Percentiles rank a stretch among this genome's conserved stretches.
These are phyloP conservation scores for Pipa parva DNA, from an alignment of 2,113 vertebrate genomes.

Conservation along the genomic window DNA sequence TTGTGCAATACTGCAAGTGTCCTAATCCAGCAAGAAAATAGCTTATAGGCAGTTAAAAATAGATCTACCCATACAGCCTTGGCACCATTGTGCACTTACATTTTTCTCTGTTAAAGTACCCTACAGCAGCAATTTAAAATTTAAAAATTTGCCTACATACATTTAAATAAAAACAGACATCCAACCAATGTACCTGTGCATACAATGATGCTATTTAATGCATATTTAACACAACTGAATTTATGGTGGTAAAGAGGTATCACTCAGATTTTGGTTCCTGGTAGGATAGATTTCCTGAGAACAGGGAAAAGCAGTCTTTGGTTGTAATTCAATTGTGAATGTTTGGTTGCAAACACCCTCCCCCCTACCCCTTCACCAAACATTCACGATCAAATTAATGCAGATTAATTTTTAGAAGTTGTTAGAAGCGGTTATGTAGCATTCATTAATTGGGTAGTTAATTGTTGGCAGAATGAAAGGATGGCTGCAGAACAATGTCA, in stretches of 20 bases:
- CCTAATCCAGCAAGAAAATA: conserved; percentile 30
- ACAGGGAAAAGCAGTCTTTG: neutral
- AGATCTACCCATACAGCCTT: conserved; percentile 55
- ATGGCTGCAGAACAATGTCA: too few species aligned
- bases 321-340: too few species aligned
- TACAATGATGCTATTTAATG: too few species aligned
- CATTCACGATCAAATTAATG: too few species aligned
- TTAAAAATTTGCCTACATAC: conserved; percentile 61
- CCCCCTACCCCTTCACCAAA: too few species aligned
- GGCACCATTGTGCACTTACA: conserved; percentile 70
- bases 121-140: conserved; percentile 64
- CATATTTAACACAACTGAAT: too few species aligned
- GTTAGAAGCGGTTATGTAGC: too few species aligned
- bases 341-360: too few species aligned
- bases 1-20: conserved; percentile 38
- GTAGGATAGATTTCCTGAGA: neutral
- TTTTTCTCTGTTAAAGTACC: conserved; percentile 58
- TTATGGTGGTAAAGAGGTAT: neutral
- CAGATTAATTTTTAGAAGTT: too few species aligned
- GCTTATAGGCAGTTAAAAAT: conserved; percentile 2
- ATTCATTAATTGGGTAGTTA: too few species aligned
- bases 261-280: neutral
- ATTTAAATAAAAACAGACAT: conserved; percentile 71
- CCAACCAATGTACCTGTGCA: conserved; percentile 69
- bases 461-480: too few species aligned